Conservation (phyloP, 2,888 invertebrate genomes). For the Spilosoma lubricipeda region DNA sequence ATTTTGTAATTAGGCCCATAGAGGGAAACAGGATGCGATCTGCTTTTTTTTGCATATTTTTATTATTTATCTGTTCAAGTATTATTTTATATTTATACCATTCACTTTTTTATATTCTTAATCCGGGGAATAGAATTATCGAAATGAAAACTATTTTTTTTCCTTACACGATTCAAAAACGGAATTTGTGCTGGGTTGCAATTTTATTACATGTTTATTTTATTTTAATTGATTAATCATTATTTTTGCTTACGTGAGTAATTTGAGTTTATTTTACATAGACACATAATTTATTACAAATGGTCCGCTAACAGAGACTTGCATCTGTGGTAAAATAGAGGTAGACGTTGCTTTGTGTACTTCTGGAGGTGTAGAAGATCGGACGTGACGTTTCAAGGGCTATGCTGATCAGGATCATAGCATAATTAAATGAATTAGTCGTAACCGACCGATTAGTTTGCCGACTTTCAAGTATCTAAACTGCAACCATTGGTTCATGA, state of each 20-base stretch:
- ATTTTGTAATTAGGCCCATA: constrained; percentile 76
- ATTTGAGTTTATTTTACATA: background rate
- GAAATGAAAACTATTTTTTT: background rate
- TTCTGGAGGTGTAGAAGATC: background rate
- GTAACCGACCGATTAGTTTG: background rate
- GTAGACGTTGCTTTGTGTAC: background rate
- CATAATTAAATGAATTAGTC: background rate
- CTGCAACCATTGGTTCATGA: background rate
- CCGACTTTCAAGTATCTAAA: background rate
- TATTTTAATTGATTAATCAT: too few species aligned
- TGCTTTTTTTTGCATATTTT: constrained; percentile 60
- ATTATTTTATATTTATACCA: constrained; percentile 14
- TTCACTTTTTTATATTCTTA: background rate
- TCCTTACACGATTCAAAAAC: background rate
- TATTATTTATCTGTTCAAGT: constrained; percentile 35
- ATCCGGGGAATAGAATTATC: background rate
- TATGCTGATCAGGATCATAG: background rate
- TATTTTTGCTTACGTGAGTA: background rate
- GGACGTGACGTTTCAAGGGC: background rate
- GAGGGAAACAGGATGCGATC: constrained; percentile 74
- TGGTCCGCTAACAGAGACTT: background rate
- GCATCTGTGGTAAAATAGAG: background rate
- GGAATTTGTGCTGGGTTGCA: background rate
- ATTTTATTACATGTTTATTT: too few species aligned
- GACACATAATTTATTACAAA: too few species aligned